Evolutionary conservation across 2,888 invertebrate genomes (phyloP).

Genomic region (Oxycera nigricornis): DNA sequence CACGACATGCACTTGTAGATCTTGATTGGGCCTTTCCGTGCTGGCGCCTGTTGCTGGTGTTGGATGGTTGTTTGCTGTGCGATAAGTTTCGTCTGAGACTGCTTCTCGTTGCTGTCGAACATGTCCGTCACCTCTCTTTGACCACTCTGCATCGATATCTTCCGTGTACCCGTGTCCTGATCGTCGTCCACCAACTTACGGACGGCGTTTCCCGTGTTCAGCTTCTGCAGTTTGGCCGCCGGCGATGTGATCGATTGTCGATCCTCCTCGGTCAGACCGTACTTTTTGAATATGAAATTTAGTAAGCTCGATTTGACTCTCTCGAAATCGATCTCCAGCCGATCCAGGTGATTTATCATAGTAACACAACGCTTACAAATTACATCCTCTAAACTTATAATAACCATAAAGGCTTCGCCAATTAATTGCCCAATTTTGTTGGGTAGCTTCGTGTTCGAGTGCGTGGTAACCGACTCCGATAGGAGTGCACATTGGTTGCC

Average conservation of each 20-base stretch:
- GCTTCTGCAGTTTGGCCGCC: slow-evolving; percentile 59
- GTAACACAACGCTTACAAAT: slow-evolving; percentile 62
- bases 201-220: slow-evolving; percentile 53
- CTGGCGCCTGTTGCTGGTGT: slow-evolving; percentile 49
- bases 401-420: slow-evolving; percentile 63
- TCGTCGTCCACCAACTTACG: slow-evolving; percentile 50
- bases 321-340: slow-evolving; percentile 62
- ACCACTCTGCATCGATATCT: slow-evolving; percentile 50
- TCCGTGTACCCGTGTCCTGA: slow-evolving; percentile 51
- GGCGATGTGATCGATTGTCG: slow-evolving; percentile 52
- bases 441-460: slow-evolving; percentile 62
- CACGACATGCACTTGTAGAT: slow-evolving; percentile 62
- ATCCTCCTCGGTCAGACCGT: slow-evolving; percentile 59
- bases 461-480: slow-evolving; percentile 59
- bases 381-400: slow-evolving; percentile 62
- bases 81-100: slow-evolving; percentile 52
- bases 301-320: slow-evolving; percentile 60
- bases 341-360: slow-evolving; percentile 63
- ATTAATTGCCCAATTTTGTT: slow-evolving; percentile 64
- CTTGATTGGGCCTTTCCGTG: slow-evolving; percentile 55
- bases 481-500: slow-evolving; percentile 56
- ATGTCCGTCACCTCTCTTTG: slow-evolving; percentile 48
- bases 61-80: slow-evolving; percentile 47
- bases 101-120: slow-evolving; percentile 40
- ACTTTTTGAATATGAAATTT: slow-evolving; percentile 60